These are phyloP conservation scores for Australoheros scitulus DNA, from an alignment of 2,113 vertebrate species.

Conservation along the genomic window DNA sequence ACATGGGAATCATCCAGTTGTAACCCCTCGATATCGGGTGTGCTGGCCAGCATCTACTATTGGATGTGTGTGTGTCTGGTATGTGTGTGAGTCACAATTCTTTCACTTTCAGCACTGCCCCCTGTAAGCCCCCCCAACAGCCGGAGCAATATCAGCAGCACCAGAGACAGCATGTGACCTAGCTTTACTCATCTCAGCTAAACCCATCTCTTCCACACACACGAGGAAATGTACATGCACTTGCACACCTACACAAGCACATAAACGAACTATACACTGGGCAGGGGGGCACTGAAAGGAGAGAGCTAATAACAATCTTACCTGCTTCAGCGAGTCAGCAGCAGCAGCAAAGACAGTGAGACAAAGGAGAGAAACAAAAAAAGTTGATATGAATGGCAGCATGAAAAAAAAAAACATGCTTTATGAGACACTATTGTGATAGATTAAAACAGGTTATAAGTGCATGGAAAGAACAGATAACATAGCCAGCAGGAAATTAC, in stretches of 20 bases:
- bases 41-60: constrained; percentile 23
- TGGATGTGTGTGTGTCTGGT: constrained; percentile 13
- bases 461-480: neutral
- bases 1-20: constrained; percentile 19
- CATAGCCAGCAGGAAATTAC: constrained; percentile 15
- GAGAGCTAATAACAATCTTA: constrained; percentile 66
- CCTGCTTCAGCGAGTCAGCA: constrained; percentile 68
- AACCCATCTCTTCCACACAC: constrained; percentile 58
- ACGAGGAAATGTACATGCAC: constrained; percentile 11
- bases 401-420: neutral
- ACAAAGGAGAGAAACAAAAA: constrained; percentile 40
- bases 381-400: constrained; percentile 28
- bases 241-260: neutral
- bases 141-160: constrained; percentile 72
- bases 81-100: constrained; percentile 47
- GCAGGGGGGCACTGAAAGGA: neutral
- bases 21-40: neutral
- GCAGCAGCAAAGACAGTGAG: constrained; percentile 43
- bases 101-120: constrained; percentile 57
- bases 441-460: constrained; percentile 11
- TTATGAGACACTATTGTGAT: constrained; percentile 10
- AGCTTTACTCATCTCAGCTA: constrained; percentile 74
- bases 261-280: neutral
- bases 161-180: constrained; percentile 70
- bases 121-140: constrained; percentile 34